Conservation (phyloP, 2,113 vertebrate genomes). For the Antechinus flavipes region DNA sequence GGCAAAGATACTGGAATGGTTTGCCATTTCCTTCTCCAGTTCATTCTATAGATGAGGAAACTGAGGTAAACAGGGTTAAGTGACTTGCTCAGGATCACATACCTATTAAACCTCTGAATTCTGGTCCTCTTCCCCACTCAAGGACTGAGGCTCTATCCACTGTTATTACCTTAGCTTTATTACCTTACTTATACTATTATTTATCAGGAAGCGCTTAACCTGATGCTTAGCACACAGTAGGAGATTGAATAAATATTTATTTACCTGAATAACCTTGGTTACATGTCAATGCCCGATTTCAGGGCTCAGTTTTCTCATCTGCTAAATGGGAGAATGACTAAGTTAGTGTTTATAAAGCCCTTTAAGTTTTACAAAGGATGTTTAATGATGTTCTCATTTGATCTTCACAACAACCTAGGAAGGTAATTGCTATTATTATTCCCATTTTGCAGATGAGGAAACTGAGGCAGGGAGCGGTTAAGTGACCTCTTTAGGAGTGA, state of each 20-base stretch:
- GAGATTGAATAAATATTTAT: neutral
- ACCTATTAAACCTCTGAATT: no score
- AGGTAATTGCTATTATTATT: neutral
- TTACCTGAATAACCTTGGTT: neutral
- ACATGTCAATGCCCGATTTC: neutral
- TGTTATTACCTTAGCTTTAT: neutral
- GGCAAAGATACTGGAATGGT: neutral
- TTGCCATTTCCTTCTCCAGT: neutral
- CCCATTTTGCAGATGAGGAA: neutral
- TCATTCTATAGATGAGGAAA: neutral
- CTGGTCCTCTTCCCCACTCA: no score
- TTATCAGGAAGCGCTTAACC: neutral
- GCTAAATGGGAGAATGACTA: neutral
- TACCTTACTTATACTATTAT: neutral
- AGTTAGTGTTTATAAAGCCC: neutral
- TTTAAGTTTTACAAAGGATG: neutral
- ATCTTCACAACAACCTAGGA: neutral
- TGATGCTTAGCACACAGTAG: neutral
- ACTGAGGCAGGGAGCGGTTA: neutral
- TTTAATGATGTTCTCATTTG: neutral
- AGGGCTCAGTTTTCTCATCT: neutral
- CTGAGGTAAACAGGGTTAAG: no score
- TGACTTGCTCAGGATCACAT: no score
- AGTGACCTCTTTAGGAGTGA: neutral
- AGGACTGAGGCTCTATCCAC: no score